Conservation (phyloP, 2,113 vertebrate species). For the Antechinus flavipes region DNA sequence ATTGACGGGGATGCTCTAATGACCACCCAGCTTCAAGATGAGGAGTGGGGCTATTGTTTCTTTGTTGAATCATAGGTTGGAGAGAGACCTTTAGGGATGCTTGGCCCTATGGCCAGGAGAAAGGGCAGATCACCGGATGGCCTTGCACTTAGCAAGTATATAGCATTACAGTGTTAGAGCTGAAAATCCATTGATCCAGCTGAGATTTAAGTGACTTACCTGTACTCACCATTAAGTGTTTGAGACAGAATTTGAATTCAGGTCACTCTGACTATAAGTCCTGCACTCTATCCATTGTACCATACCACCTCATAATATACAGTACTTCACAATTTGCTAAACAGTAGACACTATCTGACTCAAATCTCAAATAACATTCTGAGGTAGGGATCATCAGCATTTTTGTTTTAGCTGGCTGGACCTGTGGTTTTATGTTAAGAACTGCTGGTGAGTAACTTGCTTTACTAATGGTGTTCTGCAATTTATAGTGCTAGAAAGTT, state of each 20-base stretch:
- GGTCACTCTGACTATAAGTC: not conserved
- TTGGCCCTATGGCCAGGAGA: too few relatives aligned
- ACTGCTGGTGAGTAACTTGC: not conserved
- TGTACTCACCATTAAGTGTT: not conserved
- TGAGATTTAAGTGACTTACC: not conserved
- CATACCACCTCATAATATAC: not conserved
- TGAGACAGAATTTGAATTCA: not conserved
- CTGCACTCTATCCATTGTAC: too few relatives aligned
- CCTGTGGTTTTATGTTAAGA: not conserved
- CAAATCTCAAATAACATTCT: not conserved
- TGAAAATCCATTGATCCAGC: not conserved
- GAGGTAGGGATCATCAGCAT: not conserved
- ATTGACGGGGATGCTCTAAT: not conserved
- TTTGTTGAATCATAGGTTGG: not conserved
- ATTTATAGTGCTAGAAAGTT: not conserved
- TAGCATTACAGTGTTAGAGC: not conserved
- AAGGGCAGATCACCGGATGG: not conserved
- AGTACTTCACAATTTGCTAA: not conserved
- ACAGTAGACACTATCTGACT: not conserved
- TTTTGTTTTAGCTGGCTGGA: not conserved
- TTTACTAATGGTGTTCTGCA: not conserved
- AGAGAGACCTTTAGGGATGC: not conserved
- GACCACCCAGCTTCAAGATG: not conserved
- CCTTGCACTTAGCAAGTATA: not conserved
- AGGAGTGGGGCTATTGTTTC: not conserved